phyloP scores from a whole-genome alignment of 2,888 invertebrate species.

The Aphodius sticticus region DNA sequence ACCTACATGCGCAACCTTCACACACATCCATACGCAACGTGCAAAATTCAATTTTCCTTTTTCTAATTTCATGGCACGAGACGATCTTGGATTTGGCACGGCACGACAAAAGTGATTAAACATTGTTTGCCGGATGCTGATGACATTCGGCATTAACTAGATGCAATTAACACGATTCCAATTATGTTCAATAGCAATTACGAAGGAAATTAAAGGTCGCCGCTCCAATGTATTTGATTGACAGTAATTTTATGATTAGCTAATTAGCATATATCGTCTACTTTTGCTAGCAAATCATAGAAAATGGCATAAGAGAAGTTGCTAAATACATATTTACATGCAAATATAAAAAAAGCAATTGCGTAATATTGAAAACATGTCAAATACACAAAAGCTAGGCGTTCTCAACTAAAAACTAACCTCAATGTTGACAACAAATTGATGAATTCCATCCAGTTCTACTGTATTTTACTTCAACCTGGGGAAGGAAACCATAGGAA shows the following conservation, averaged over 20 bases:
- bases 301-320: too few relatives aligned
- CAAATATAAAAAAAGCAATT: too few relatives aligned
- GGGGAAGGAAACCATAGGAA: too few relatives aligned
- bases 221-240: background rate
- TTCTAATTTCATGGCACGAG: background rate
- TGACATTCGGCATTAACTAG: background rate
- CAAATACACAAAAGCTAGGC: too few relatives aligned
- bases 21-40: background rate
- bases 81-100: background rate
- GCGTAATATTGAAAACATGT: too few relatives aligned
- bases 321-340: too few relatives aligned
- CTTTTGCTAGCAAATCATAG: too few relatives aligned
- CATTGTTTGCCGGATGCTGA: background rate
- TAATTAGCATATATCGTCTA: background rate
- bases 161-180: background rate
- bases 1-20: background rate
- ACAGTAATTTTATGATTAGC: background rate
- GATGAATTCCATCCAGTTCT: too few relatives aligned
- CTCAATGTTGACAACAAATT: too few relatives aligned
- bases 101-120: background rate
- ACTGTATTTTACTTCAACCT: too few relatives aligned
- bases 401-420: too few relatives aligned
- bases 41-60: background rate
- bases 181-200: background rate
- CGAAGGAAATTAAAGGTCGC: background rate